Base-by-base conservation (phyloP, 1,140 invertebrate genomes). In the Pseudomyrmex pallidus region DNA sequence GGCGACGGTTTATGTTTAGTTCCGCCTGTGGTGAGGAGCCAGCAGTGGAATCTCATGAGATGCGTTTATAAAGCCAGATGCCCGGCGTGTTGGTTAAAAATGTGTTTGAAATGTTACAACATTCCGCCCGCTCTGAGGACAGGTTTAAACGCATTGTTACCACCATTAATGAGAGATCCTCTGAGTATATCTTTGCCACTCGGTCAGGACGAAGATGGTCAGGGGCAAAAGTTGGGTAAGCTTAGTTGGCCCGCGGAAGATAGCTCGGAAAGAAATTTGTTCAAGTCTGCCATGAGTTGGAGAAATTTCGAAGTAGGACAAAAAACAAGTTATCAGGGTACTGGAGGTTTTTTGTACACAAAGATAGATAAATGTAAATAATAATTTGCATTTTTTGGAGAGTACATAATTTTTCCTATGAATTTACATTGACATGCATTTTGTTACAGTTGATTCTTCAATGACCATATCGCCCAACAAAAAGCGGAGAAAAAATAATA, bases 1-100 rank as follows among this genome's bases (percentile, higher is more conserved):
- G 96, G 96, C 57, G 96, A 97, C 92, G 96, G 96, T 61, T 95
- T 95, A 74, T 97, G 97, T 92, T 95, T 95, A 90, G 96, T 97
- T n/a, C 96, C 96, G 56, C 96, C 96, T 66, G 95, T 96, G 74
- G 95, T 96, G 5, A 95, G 96, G 87, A 96, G 96, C 86, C 96
- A 96, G 87, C 95, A 97, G 74, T 97, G 96, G 95, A 97, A 97
- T 91, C 92, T 96, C 90, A 94, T 95, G 91, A 95, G 95, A 91
- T 96, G 96, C 90, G 95, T 96, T 61, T 97, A 96, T 89, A 96
- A 96, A 89, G 95, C 96, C 61, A 94, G 97, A 57, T 98, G 97
- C 94, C 96, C 96, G 74, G 97, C 97, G n/a, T 98, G 97, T 91
- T 98, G 97, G 97, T 94, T 98, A 3, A 97, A 97, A 92, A 96